Percentiles rank a stretch among this genome's conserved stretches.
Evolutionary conservation across 2,797 vertebrate genomes (phyloP).

Genomic region (Myotis planiceps): DNA sequence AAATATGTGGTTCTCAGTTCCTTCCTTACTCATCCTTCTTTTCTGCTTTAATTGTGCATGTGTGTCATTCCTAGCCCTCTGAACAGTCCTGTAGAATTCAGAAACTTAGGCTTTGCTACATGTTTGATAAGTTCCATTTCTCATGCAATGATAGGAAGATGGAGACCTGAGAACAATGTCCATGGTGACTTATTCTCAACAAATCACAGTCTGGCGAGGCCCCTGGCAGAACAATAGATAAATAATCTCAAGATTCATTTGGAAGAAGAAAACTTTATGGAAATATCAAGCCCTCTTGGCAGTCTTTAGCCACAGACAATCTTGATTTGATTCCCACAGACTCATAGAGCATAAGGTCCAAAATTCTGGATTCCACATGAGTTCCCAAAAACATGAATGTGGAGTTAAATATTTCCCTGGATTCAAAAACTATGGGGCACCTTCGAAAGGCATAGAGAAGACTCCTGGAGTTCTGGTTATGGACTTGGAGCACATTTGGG

Average conservation of each 20-base stretch:
- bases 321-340: slow-evolving; percentile 61
- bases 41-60: slow-evolving; percentile 36
- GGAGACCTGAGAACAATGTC: background rate
- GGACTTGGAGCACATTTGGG: background rate
- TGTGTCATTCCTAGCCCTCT: background rate
- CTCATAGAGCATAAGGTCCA: background rate
- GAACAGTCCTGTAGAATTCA: background rate
- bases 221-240: slow-evolving; percentile 44
- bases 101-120: background rate
- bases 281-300: slow-evolving; percentile 61
- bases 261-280: slow-evolving; percentile 51
- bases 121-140: slow-evolving; percentile 2
- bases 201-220: background rate
- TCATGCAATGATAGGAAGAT: background rate
- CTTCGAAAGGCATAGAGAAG: background rate
- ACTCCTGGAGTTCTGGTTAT: background rate
- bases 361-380: slow-evolving; percentile 26
- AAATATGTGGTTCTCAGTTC: slow-evolving; percentile 51
- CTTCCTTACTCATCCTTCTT: slow-evolving; percentile 54
- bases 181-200: background rate
- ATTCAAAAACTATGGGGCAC: background rate
- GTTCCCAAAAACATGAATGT: slow-evolving; percentile 24
- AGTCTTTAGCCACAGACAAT: slow-evolving; percentile 47
- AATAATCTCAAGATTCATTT: slow-evolving; percentile 33
- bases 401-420: background rate